Conservation (phyloP, 2,888 invertebrate genomes). For the Drosophila borealis region DNA sequence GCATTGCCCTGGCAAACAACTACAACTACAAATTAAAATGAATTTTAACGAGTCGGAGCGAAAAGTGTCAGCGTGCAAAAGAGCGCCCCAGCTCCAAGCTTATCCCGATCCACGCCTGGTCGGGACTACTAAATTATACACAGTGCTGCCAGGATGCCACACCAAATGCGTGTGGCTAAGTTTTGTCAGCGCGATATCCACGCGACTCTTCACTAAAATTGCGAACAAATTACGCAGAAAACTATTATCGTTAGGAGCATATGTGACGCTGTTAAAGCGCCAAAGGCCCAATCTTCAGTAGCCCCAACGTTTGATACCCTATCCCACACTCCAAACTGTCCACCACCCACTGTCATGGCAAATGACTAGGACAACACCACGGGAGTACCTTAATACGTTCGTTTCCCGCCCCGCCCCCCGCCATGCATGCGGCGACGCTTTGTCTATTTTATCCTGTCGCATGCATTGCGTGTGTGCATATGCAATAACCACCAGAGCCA, state of each 20-base stretch:
- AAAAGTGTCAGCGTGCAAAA: conserved; percentile 65
- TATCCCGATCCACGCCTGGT: conserved; percentile 5
- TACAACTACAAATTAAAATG: conserved; percentile 72
- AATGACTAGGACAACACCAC: conserved; percentile 60
- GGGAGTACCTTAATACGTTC: conserved; percentile 71
- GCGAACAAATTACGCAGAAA: conserved; percentile 84
- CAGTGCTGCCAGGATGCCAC: conserved; percentile 32
- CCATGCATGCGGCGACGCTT: conserved; percentile 41
- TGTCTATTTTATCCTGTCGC: conserved; percentile 66
- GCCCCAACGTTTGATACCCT: neutral
- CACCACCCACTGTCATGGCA: conserved; percentile 20
- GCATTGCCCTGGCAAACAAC: conserved; percentile 29
- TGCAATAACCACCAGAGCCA: conserved; percentile 60
- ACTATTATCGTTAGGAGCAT: conserved; percentile 85
- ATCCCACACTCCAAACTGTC: neutral
- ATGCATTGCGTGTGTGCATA: conserved; percentile 51
- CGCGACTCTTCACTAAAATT: conserved; percentile 59
- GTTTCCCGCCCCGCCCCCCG: conserved; percentile 2
- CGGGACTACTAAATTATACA: conserved; percentile 72
- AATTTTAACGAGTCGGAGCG: conserved; percentile 79
- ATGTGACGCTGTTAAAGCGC: conserved; percentile 77
- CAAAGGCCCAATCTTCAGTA: conserved; percentile 45
- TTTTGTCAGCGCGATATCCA: conserved; percentile 61
- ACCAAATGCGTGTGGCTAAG: conserved; percentile 40
- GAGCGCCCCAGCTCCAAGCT: conserved; percentile 16